These are phyloP conservation scores for Bos javanicus DNA, from an alignment of 2,113 vertebrate species.

Conservation along the genomic window DNA sequence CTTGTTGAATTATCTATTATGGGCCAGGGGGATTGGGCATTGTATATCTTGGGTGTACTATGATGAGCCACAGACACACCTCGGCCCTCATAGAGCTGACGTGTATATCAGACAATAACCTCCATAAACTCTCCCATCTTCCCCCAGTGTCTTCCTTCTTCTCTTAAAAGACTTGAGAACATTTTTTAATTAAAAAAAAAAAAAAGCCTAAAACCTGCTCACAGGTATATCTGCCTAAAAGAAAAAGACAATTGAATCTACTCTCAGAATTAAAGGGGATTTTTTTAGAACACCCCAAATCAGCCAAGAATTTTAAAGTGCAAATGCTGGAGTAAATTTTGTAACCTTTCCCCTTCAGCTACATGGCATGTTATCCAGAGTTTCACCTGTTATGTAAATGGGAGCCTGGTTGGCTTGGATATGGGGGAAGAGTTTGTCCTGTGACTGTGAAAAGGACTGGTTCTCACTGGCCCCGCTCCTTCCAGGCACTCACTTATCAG, in stretches of 20 bases:
- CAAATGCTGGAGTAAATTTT: not conserved
- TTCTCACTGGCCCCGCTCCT: not conserved
- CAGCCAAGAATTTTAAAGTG: not conserved
- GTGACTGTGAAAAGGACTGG: not conserved
- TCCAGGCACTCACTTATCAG: not conserved
- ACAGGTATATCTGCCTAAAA: not conserved
- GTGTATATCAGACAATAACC: rapidly evolving
- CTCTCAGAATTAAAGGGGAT: not conserved
- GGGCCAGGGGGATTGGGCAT: not conserved
- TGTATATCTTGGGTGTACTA: not conserved
- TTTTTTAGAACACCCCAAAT: not conserved
- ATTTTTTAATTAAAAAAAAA: not conserved
- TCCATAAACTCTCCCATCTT: not conserved
- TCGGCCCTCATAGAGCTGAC: not conserved
- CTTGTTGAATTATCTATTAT: not conserved
- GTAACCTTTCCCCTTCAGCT: not conserved
- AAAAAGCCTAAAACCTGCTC: not conserved
- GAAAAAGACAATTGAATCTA: not conserved
- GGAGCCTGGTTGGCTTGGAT: not conserved
- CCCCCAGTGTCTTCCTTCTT: not conserved
- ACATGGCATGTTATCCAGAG: not conserved
- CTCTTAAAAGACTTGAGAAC: not conserved
- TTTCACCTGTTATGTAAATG: slow-evolving; percentile 8
- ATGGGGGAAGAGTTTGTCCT: not conserved
- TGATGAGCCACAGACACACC: not conserved